A percentile compares a stretch with the other conserved stretches of the same genome.
Conservation (phyloP, 2,113 vertebrate species). For the Salvelinus alpinus region DNA sequence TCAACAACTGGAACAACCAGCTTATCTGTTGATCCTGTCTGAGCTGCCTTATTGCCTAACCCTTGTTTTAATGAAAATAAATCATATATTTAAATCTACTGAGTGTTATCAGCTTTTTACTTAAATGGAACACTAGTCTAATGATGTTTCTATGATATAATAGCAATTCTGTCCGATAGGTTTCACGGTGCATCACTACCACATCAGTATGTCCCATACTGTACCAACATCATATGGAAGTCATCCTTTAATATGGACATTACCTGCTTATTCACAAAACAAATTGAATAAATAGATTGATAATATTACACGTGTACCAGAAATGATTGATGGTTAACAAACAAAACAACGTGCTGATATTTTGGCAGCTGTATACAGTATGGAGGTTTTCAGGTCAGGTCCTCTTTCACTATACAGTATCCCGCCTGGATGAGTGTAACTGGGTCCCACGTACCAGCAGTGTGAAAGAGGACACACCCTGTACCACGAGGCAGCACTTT, state of each 20-base stretch:
- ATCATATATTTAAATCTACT: constrained; percentile 29
- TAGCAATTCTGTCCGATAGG: no score
- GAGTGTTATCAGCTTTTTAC: not conserved
- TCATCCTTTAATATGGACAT: no score
- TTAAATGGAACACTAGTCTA: not conserved
- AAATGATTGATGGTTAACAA: not conserved
- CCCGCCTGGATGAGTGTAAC: no score
- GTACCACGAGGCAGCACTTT: no score
- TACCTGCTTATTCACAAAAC: no score
- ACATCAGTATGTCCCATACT: no score
- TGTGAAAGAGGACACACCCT: no score
- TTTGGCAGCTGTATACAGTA: not conserved
- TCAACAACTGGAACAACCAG: constrained; percentile 46
- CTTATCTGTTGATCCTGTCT: constrained; percentile 55
- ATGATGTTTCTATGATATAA: no score
- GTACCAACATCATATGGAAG: no score
- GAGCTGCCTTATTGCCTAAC: constrained; percentile 41
- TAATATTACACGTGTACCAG: no score
- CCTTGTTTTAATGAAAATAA: constrained; percentile 28
- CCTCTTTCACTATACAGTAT: constrained; percentile 8
- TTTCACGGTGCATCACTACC: no score
- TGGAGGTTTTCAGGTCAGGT: not conserved
- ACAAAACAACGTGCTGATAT: not conserved
- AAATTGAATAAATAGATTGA: no score
- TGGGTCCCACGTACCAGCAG: not conserved